Conservation (phyloP, 2,797 vertebrate genomes). For the Tympanoctomys barrerae region DNA sequence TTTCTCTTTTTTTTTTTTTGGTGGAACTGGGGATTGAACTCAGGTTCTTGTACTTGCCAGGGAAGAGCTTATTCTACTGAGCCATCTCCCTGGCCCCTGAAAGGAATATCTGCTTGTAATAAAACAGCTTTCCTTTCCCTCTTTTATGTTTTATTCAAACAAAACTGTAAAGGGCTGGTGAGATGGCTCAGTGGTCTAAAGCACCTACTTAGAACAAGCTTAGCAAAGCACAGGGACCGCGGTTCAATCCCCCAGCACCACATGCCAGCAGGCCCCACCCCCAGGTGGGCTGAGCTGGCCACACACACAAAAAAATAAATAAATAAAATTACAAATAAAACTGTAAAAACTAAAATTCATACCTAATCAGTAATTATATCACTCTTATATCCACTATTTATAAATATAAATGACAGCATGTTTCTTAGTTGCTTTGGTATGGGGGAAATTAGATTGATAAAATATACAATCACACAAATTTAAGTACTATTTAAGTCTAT, state of each 20-base stretch:
- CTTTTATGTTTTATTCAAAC: slow-evolving; percentile 42
- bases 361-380: not conserved
- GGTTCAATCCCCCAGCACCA: too few relatives aligned
- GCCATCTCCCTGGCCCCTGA: too few relatives aligned
- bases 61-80: too few relatives aligned
- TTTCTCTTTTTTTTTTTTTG: too few relatives aligned
- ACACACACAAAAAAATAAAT: too few relatives aligned
- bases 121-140: not conserved
- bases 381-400: not conserved
- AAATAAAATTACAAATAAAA: not conserved
- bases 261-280: too few relatives aligned
- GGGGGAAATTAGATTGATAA: not conserved
- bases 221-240: too few relatives aligned
- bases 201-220: too few relatives aligned
- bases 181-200: too few relatives aligned
- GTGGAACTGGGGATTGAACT: too few relatives aligned
- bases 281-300: too few relatives aligned
- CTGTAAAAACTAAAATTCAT: slow-evolving; percentile 22
- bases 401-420: not conserved
- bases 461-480: not conserved
- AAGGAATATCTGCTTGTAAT: not conserved
- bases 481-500: slow-evolving; percentile 6
- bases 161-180: not conserved
- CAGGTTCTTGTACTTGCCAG: too few relatives aligned
- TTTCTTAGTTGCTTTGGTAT: slow-evolving; percentile 27